phyloP scores from a whole-genome alignment of 2,797 vertebrate species.

The Macrochelys suwanniensis region DNA sequence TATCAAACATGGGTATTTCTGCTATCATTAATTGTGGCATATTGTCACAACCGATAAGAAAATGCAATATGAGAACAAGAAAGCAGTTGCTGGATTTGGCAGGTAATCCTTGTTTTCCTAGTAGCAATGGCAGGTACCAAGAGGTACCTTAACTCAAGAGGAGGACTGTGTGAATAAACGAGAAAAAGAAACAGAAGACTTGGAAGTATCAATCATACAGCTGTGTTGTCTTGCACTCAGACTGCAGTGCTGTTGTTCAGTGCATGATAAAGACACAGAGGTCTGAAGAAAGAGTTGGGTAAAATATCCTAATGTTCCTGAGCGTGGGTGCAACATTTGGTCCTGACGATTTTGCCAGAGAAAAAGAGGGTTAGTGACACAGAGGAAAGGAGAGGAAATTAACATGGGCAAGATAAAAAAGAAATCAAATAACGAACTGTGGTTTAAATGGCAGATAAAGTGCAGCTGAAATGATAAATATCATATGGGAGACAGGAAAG shows the following conservation, averaged over 20 bases:
- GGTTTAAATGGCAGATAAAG: slow-evolving; percentile 70
- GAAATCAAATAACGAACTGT: slow-evolving; percentile 68
- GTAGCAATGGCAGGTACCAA: slow-evolving; percentile 64
- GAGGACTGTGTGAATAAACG: slow-evolving; percentile 25
- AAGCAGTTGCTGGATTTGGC: slow-evolving; percentile 74
- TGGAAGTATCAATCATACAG: slow-evolving; percentile 75
- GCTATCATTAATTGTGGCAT: slow-evolving; percentile 85
- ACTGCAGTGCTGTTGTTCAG: slow-evolving; percentile 74
- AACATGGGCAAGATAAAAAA: slow-evolving; percentile 63
- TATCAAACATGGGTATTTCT: slow-evolving; percentile 82
- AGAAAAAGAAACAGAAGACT: slow-evolving; percentile 36
- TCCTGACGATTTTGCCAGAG: slow-evolving; percentile 46
- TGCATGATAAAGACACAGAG: slow-evolving; percentile 77
- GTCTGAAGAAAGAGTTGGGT: slow-evolving; percentile 68
- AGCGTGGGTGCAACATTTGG: slow-evolving; percentile 59
- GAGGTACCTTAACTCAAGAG: slow-evolving; percentile 55
- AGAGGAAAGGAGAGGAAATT: slow-evolving; percentile 72
- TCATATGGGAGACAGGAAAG: slow-evolving; percentile 37
- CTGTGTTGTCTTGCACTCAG: slow-evolving; percentile 62
- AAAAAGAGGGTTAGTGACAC: slow-evolving; percentile 38
- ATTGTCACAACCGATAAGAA: slow-evolving; percentile 84
- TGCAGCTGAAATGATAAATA: slow-evolving; percentile 47
- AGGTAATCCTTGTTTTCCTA: slow-evolving; percentile 74
- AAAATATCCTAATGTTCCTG: slow-evolving; percentile 56
- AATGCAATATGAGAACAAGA: slow-evolving; percentile 76